Evolutionary conservation across 2,797 vertebrate genomes (phyloP).

Genomic region (Menidia menidia): DNA sequence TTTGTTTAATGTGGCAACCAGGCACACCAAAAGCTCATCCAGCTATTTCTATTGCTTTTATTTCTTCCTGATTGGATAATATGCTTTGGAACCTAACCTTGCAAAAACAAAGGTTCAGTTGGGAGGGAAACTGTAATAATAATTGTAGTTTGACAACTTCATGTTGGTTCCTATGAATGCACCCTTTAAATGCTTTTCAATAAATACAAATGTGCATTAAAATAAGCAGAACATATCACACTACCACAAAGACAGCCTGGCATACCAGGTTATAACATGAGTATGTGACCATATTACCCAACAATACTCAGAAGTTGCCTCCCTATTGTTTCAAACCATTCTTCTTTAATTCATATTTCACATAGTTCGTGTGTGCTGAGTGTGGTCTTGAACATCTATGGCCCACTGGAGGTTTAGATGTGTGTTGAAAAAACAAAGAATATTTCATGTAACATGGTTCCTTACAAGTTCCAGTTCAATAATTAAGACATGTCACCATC

Average conservation of each 20-base stretch:
- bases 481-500: conserved; percentile 28
- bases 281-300: conserved; percentile 11
- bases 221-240: neutral
- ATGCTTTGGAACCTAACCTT: neutral
- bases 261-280: neutral
- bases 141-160: neutral
- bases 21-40: neutral
- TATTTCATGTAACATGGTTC: conserved; percentile 15
- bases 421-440: conserved; percentile 40
- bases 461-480: conserved; percentile 27
- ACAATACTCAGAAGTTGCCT: conserved; percentile 6
- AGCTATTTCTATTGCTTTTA: neutral
- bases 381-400: conserved; percentile 24
- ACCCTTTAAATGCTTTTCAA: neutral
- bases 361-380: conserved; percentile 21
- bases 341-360: conserved; percentile 13
- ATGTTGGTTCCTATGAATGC: neutral
- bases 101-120: conserved; percentile 8
- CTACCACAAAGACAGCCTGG: neutral
- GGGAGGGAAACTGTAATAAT: neutral
- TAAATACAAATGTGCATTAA: conserved; percentile 2
- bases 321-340: conserved; percentile 4
- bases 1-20: neutral
- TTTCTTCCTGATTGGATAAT: neutral
- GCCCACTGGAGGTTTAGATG: conserved; percentile 33